Base-by-base conservation (phyloP, 2,797 vertebrate genomes). In the Fistularia commersonii region DNA sequence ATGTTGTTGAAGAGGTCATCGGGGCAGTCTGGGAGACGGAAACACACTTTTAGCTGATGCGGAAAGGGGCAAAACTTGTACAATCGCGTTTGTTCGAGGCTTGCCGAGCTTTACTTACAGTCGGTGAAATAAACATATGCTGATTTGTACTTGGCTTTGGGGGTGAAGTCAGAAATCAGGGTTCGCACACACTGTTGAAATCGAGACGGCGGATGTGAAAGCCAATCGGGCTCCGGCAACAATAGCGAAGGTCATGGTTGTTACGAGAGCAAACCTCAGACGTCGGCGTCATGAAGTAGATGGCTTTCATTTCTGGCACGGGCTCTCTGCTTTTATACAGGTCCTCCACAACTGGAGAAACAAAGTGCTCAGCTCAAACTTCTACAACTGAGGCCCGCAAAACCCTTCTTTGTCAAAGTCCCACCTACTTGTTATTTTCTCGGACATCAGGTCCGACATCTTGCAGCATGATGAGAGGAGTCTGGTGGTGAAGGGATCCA, bases 111-210 rank as follows among this genome's bases (percentile, higher is more conserved):
- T 36, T 70, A 95, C 96, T 95, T 88, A 99, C 97, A 94, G 84
- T 98, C 96, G 47, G 94, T 98, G 81, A 99, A 99, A 88, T 98
- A 99, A 66, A 99, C 83, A 13, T 97, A 96, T 0, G 95, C 95
- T 61, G 92, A 87, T 90, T 94, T 98, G 66, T 99, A 99, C 79
- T 91, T 97, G 72, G 91, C 90, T 85, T 93, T 98, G 64, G 32
- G 48, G 57, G 90, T 90, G 86, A 98, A 99, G 83, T 99, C 97
- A 34, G 75, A 83, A 64, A 98, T 91, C 42, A 99, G 90, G 48
- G 91, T 92, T 14, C 97, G 93, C 77, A 98, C 84, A 84, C 94
- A 94, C 96, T 99, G 69, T 11, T 54, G 5, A 49, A 42, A 40
- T 38, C 3, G 53, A 6, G 12, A 12, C 7, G 13, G 15, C 11